phyloP scores from a whole-genome alignment of 2,113 vertebrate species.

The Typhlomys cinereus region DNA sequence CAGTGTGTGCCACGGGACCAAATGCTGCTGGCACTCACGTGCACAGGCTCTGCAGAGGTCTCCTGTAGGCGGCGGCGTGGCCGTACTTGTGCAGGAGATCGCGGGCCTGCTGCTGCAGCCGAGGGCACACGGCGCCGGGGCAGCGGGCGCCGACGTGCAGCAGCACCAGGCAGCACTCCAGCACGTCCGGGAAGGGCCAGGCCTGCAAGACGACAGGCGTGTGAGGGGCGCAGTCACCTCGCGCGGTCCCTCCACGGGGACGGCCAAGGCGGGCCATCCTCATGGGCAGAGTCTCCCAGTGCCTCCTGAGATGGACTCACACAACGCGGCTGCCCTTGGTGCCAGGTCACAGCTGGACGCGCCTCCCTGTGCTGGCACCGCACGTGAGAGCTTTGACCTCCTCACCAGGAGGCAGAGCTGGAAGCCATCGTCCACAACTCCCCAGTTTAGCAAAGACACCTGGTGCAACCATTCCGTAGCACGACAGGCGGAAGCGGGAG shows the following conservation, averaged over 20 bases:
- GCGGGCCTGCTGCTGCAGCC: slow-evolving; percentile 81
- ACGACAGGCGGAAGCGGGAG: no score
- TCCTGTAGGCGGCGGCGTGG: slow-evolving; percentile 52
- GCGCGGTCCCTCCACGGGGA: no score
- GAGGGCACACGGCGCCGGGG: slow-evolving; percentile 59
- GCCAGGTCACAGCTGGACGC: not conserved
- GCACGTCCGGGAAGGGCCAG: slow-evolving; percentile 91
- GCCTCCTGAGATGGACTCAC: not conserved
- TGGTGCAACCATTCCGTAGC: not conserved
- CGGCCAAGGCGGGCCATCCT: no score
- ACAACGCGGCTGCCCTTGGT: not conserved
- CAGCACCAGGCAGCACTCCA: slow-evolving; percentile 93
- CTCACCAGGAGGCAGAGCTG: not conserved
- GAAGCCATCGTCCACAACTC: not conserved
- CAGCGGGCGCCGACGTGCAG: slow-evolving; percentile 84
- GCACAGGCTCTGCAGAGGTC: slow-evolving; percentile 79
- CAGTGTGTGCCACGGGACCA: slow-evolving; percentile 20
- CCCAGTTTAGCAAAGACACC: not conserved
- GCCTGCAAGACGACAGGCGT: slow-evolving; percentile 83
- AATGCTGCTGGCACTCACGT: slow-evolving; percentile 35
- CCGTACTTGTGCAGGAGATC: slow-evolving; percentile 86
- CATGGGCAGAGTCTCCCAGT: not conserved
- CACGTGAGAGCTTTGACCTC: not conserved
- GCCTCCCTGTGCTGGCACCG: not conserved
- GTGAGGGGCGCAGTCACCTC: no score